Evolutionary conservation across 2,888 invertebrate genomes (phyloP).

Genomic region (Tachina grossa): DNA sequence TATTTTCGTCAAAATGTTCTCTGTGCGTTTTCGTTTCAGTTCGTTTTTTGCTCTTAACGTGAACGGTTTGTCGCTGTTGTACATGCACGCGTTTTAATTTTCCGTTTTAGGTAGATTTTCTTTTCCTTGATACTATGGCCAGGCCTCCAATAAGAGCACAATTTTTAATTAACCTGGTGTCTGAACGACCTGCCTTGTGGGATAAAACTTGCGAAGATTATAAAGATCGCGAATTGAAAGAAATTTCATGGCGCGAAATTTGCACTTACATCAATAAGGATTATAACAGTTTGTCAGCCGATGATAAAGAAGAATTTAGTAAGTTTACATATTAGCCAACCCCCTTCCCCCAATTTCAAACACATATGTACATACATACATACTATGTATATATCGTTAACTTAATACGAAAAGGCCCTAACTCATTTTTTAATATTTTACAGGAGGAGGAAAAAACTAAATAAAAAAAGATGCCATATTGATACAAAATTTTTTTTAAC

Average conservation of each 20-base stretch:
- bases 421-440: no score
- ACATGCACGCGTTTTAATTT: not conserved
- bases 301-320: slow-evolving; percentile 47
- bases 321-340: slow-evolving; percentile 6
- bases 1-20: slow-evolving; percentile 7
- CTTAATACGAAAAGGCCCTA: no score
- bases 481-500: no score
- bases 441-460: no score
- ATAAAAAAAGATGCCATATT: no score
- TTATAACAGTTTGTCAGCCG: slow-evolving; percentile 35
- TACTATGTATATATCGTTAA: no score
- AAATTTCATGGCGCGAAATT: slow-evolving; percentile 59
- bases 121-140: slow-evolving; percentile 11
- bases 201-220: slow-evolving; percentile 58
- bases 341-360: not conserved
- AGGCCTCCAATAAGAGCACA: slow-evolving; percentile 7
- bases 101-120: no score
- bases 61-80: slow-evolving; percentile 46
- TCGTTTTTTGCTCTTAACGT: slow-evolving; percentile 47
- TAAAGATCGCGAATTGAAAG: slow-evolving; percentile 54
- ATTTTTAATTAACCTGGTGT: slow-evolving; percentile 54
- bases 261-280: slow-evolving; percentile 54
- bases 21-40: slow-evolving; percentile 60
- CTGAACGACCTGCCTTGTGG: slow-evolving; percentile 63
- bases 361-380: not conserved